These are phyloP conservation scores for Brienomyrus brachyistius DNA, from an alignment of 2,113 vertebrate genomes.

Conservation along the genomic window DNA sequence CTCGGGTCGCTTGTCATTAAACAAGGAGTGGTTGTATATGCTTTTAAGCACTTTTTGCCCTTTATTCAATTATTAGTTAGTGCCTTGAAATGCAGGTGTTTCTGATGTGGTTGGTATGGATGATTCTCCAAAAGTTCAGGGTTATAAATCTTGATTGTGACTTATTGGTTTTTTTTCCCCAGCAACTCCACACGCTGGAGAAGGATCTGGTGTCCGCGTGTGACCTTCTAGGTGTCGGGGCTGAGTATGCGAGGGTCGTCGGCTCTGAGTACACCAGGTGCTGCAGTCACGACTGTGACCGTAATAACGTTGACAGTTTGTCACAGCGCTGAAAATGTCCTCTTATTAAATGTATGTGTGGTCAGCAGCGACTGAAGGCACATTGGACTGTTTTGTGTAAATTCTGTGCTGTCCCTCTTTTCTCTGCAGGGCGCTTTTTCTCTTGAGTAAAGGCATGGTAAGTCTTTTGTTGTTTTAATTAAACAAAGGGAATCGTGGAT, in stretches of 20 bases:
- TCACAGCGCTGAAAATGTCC: background rate
- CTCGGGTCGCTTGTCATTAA: too few relatives aligned
- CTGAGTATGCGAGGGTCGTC: conserved; percentile 90
- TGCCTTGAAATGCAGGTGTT: background rate
- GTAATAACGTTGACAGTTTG: background rate
- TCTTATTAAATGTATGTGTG: background rate
- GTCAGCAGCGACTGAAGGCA: background rate
- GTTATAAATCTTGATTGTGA: background rate
- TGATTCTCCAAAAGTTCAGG: background rate
- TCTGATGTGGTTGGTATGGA: background rate
- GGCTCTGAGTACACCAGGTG: conserved; percentile 97
- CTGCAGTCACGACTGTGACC: background rate
- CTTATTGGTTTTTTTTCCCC: conserved; percentile 8
- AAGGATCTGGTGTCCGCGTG: conserved; percentile 96
- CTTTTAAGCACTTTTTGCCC: background rate
- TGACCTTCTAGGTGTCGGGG: conserved; percentile 92
- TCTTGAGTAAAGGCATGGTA: conserved; percentile 98
- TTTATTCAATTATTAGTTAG: background rate
- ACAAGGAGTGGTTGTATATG: too few relatives aligned
- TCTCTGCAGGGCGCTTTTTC: conserved; percentile 80
- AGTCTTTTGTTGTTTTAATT: conserved; percentile 46
- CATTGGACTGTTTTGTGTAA: background rate
- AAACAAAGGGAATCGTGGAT: background rate
- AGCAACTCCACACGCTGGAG: conserved; percentile 98
- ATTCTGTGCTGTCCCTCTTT: background rate